phyloP scores from a whole-genome alignment of 2,113 vertebrate species.

The Proteles cristata region DNA sequence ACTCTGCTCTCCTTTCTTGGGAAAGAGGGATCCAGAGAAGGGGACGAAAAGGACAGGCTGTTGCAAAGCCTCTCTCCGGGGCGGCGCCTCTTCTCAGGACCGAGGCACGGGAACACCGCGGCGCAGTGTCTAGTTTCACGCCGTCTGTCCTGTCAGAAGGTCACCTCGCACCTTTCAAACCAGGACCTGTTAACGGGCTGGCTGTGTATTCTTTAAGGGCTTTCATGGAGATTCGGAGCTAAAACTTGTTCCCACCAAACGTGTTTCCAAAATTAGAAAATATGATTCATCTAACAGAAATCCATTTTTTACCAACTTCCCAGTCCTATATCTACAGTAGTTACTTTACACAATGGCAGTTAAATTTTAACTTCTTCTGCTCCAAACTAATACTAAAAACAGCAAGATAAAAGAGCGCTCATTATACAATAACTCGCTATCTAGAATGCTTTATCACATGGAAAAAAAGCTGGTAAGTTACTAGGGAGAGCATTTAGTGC shows the following conservation, averaged over 20 bases:
- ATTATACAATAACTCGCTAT: not conserved
- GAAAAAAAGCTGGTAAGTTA: not conserved
- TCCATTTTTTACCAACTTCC: not conserved
- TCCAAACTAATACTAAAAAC: not conserved
- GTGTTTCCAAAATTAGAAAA: slow-evolving; percentile 38
- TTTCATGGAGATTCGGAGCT: not conserved
- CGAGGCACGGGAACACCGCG: not conserved
- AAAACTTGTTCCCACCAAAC: not conserved
- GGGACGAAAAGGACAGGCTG: not conserved
- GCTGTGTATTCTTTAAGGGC: not conserved
- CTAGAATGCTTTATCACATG: not conserved
- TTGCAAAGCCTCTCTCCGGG: not conserved
- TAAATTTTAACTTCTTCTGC: slow-evolving; percentile 28
- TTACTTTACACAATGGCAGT: not conserved
- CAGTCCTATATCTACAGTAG: not conserved
- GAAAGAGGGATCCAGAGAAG: not conserved
- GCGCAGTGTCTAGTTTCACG: not conserved
- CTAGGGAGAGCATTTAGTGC: not conserved
- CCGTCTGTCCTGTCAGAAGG: not conserved
- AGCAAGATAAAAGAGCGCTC: not conserved
- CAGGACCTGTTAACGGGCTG: not conserved
- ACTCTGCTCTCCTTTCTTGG: not conserved
- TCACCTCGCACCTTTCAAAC: not conserved
- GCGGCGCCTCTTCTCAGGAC: not conserved
- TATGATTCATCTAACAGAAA: slow-evolving; percentile 5